A percentile compares a stretch with the other conserved stretches of the same genome.
Conservation (phyloP, 2,113 vertebrate species). For the Campylorhamphus procurvoides region DNA sequence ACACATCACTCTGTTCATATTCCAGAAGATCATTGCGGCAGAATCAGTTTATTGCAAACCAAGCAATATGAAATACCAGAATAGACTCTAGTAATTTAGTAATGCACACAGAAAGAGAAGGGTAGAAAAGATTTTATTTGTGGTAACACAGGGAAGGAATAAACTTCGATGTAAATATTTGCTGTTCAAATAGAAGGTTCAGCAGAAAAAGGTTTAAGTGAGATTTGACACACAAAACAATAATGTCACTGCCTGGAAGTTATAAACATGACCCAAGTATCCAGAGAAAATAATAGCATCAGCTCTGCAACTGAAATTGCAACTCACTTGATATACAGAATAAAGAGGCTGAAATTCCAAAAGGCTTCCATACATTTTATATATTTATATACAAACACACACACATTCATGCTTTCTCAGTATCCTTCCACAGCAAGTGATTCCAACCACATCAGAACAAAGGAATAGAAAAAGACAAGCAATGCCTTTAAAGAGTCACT, state of each 20-base stretch:
- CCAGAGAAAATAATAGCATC: background rate
- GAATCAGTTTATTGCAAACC: background rate
- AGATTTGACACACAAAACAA: background rate
- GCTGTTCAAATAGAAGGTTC: background rate
- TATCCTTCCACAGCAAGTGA: background rate
- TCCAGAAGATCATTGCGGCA: background rate
- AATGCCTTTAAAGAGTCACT: background rate
- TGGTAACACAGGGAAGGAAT: background rate
- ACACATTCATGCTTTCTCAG: background rate
- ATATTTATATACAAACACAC: background rate
- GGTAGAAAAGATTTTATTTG: background rate
- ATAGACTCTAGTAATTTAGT: conserved; percentile 5
- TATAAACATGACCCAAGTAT: background rate
- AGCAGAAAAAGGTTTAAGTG: background rate
- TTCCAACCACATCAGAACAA: background rate
- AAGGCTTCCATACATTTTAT: background rate
- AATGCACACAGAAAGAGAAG: background rate
- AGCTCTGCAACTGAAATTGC: background rate
- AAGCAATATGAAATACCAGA: background rate
- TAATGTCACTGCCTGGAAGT: background rate
- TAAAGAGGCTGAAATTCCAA: background rate
- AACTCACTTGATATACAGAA: background rate
- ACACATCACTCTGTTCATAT: background rate
- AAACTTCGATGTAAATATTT: background rate
- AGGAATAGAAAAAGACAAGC: background rate